Evolutionary conservation across 2,797 vertebrate species (phyloP), one percentile per base, ranked within the genome.

Genomic region (Lepilemur ruficaudatus): DNA sequence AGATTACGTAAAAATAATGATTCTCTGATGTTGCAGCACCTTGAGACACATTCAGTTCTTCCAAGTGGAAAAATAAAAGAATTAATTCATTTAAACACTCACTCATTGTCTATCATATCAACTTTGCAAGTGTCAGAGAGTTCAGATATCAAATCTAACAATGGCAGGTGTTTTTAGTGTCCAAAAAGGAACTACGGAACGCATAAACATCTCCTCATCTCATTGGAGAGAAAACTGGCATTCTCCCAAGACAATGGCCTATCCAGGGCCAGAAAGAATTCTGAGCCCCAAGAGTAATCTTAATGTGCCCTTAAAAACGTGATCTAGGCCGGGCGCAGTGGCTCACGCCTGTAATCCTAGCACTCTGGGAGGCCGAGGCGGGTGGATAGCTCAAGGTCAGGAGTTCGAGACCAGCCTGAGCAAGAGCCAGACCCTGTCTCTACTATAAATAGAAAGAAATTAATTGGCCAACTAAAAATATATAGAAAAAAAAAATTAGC

Each of bases 71-170:
- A 97, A 35, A 55, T 48, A 69, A 91, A 94, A 73, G 28, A 81
- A 76, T 13, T 82, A 46, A 93, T 57, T 43, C 4, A 82, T 86
- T 93, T 92, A 95, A 94, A 86, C 43, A 61, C 2, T 55, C 59
- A 59, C n/a, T 65, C 57, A 23, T 11, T 55, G 12, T 32, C 63
- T 81, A 90, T n/a, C 48, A 63, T 69, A 84, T 70, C 76, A 90
- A 94, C 12, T 95, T 63, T 81, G 1, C 75, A 72, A 94, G 17
- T 22, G 11, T 69, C 67, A 89, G 9, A 69, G 52, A 85, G 13
- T 88, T 96, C n/a, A 73, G 72, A 78, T n/a, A 88, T 59, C 52
- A 76, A 63, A 92, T 81, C 13, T 81, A 92, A 93, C 48, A 89
- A 79, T 69, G 59, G 22, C 35, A 88, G 20, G 46, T 63, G 15